Evolutionary conservation across 1,140 invertebrate species (phyloP).

Genomic region (Phthorimaea operculella): DNA sequence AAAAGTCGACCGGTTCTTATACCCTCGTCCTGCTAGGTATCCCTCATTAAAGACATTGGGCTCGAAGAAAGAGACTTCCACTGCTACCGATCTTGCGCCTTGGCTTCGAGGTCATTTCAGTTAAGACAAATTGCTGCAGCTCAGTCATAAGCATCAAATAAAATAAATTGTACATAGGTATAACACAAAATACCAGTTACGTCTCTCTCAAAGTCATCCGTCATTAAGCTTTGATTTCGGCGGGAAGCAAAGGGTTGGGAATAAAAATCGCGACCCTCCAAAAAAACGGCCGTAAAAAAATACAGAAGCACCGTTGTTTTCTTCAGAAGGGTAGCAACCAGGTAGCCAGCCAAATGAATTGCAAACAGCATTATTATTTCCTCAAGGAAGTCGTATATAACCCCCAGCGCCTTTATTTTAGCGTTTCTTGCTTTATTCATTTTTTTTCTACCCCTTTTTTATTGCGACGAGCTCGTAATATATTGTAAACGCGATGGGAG

Average conservation of each 20-base stretch:
- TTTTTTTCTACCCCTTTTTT: conserved; percentile 65
- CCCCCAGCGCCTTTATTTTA: conserved; percentile 63
- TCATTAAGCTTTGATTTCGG: conserved; percentile 59
- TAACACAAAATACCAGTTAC: conserved; percentile 28
- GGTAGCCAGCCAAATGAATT: conserved; percentile 65
- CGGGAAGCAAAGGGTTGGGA: conserved; percentile 52
- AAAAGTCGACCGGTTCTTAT: too few relatives aligned
- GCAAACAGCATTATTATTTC: conserved; percentile 69
- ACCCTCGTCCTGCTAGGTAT: too few relatives aligned
- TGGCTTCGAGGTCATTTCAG: too few relatives aligned
- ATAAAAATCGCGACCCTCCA: conserved; percentile 56
- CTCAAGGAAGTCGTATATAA: conserved; percentile 67
- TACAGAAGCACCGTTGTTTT: conserved; percentile 50
- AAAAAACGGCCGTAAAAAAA: conserved; percentile 49
- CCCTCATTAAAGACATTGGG: too few relatives aligned
- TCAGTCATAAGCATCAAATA: too few relatives aligned
- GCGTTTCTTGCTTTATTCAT: conserved; percentile 59
- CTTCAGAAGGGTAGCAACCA: conserved; percentile 52
- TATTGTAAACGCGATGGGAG: conserved; percentile 60
- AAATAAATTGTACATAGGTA: too few relatives aligned
- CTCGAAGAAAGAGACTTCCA: too few relatives aligned
- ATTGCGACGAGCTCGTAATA: conserved; percentile 62
- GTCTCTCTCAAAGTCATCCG: conserved; percentile 21
- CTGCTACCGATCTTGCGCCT: too few relatives aligned
- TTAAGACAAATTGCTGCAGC: too few relatives aligned